Base-by-base conservation (phyloP, 1,140 invertebrate genomes). In the Drosophila parvula region DNA sequence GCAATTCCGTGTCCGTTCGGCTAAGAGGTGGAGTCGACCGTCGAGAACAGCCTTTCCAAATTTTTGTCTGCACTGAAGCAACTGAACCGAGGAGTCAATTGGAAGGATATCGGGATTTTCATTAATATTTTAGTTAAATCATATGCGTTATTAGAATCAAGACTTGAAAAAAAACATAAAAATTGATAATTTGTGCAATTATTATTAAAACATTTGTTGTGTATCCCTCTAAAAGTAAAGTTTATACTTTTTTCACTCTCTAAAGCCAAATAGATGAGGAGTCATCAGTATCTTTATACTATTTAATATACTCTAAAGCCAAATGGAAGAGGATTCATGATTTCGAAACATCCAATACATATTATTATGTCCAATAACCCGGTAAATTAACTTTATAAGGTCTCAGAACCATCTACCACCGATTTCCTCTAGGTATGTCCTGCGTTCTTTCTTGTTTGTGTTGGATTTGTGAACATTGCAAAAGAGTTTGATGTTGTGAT, bases 11-110 rank as follows among this genome's bases (percentile, higher is more conserved):
- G 30, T 47, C 1, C 34, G 16, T 30, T 22, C 5, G 18, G 34
- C 51, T 38, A 18, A 12, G 4, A 27, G 36, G 1, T 16, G 10
- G 7, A 28, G 11, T 36, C n/a, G 30, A 12, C 18, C 32, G 8
- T 11, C 14, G 7, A 16, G 30, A 28, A 58, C 16, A 57, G 27
- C 12, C 6, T 22, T 5, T 50, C 38, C 12, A 51, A 69, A 69
- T 67, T 69, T 51, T 36, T 16, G 61, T 61, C 16, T 43, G 6
- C 56, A 41, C 40, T 30, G 10, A 28, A 56, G 11, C 12, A 41
- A 22, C 18, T 12, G 4, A 36, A 30, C 14, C 40, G n/a, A 4
- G 30, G 14, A 40, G 18, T 28, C 5, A 7, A 44, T 18, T 30
- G 9, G 38, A 30, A 7, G 32, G 32, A 38, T 28, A 10, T 55